Evolutionary conservation across 2,113 vertebrate species (phyloP).

Genomic region (Gobio gobio): DNA sequence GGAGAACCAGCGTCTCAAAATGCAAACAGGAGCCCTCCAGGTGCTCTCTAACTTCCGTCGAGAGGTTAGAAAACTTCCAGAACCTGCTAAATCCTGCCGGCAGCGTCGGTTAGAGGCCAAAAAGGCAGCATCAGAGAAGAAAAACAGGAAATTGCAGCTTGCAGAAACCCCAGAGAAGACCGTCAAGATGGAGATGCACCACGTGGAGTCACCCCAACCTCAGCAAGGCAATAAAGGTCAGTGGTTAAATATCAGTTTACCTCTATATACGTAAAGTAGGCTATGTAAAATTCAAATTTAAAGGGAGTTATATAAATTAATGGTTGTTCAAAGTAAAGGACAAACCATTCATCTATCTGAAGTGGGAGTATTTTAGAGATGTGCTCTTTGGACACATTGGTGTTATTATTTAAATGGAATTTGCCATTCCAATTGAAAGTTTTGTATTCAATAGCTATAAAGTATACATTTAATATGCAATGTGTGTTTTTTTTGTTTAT

Average conservation of each 20-base stretch:
- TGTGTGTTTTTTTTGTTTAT: neutral
- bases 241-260: neutral
- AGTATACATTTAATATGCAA: neutral
- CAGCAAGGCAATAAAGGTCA: constrained; percentile 76
- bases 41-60: constrained; percentile 91
- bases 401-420: constrained; percentile 3
- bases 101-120: constrained; percentile 92
- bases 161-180: constrained; percentile 88
- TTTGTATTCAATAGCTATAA: neutral
- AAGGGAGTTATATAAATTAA: neutral
- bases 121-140: constrained; percentile 91
- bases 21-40: constrained; percentile 92
- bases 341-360: neutral
- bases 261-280: neutral
- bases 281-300: neutral
- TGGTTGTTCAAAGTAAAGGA: neutral
- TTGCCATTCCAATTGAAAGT: neutral
- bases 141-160: constrained; percentile 92
- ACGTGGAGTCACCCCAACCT: constrained; percentile 70
- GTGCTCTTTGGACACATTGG: neutral
- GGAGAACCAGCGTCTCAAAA: constrained; percentile 89
- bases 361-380: neutral
- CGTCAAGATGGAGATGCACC: constrained; percentile 73
- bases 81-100: constrained; percentile 95
- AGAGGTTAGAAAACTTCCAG: constrained; percentile 91